These are phyloP conservation scores for Apotomis turbidana DNA, from an alignment of 2,888 invertebrate genomes.

Conservation along the genomic window DNA sequence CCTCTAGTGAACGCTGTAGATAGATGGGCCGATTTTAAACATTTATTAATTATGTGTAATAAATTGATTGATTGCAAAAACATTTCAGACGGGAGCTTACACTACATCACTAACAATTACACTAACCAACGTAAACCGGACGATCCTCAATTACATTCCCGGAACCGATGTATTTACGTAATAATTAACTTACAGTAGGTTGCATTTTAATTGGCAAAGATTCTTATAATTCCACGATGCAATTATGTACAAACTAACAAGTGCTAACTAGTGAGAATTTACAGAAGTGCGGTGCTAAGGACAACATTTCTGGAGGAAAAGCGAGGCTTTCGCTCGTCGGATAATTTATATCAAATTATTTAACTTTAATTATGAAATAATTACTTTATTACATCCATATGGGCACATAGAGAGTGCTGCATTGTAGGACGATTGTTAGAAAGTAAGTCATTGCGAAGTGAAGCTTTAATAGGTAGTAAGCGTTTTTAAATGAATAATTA, in stretches of 20 bases:
- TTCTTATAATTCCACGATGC: constrained; percentile 21
- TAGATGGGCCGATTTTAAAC: too few species aligned
- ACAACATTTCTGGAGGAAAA: constrained; percentile 34
- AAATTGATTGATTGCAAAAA: too few species aligned
- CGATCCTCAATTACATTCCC: constrained; percentile 2
- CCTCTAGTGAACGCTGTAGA: too few species aligned
- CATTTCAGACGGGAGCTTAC: neutral
- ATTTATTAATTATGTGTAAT: too few species aligned
- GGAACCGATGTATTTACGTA: constrained; percentile 6
- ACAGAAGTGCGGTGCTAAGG: constrained; percentile 18
- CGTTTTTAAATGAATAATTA: neutral
- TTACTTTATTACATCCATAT: constrained; percentile 19
- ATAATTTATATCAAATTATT: constrained; percentile 14
- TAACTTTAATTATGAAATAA: constrained; percentile 23
- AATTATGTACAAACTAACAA: constrained; percentile 26
- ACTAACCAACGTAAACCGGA: neutral
- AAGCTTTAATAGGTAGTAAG: neutral
- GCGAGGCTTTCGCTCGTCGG: constrained; percentile 26
- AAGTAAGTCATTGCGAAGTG: neutral
- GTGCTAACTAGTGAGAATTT: constrained; percentile 2
- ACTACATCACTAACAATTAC: constrained; percentile 7
- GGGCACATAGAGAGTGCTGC: neutral
- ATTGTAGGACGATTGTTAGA: constrained; percentile 7
- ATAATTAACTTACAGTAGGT: constrained; percentile 18
- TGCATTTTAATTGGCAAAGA: constrained; percentile 34